phyloP scores from a whole-genome alignment of 2,113 vertebrate genomes.

The Callipepla californica region DNA sequence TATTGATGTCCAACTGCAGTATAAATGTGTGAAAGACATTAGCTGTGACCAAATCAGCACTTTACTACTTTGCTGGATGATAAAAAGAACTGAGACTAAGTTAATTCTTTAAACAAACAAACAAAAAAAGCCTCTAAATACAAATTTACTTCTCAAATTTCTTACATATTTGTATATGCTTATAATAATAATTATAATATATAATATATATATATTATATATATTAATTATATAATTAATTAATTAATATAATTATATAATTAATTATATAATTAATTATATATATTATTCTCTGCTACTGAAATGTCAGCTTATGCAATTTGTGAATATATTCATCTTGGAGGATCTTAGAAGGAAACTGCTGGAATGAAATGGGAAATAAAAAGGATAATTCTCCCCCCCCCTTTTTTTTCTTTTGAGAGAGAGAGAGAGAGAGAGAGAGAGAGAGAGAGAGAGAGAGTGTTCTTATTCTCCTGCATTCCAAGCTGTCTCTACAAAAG shows the following conservation, averaged over 20 bases:
- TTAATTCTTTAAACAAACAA: not conserved
- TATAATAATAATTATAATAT: too few relatives aligned
- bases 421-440: not conserved
- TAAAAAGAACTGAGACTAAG: constrained; percentile 29
- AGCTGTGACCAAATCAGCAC: constrained; percentile 60
- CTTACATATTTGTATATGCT: too few relatives aligned
- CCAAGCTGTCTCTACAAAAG: constrained; percentile 83
- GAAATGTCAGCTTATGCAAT: constrained; percentile 44
- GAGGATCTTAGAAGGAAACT: too few relatives aligned
- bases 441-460: not conserved
- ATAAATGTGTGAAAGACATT: constrained; percentile 22
- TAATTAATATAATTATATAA: too few relatives aligned
- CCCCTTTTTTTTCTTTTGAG: not conserved
- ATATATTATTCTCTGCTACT: constrained; percentile 18
- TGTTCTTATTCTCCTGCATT: constrained; percentile 73
- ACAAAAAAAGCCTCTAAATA: not conserved
- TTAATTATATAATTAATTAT: too few relatives aligned
- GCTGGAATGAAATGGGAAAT: not conserved
- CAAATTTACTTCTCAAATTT: constrained; percentile 38
- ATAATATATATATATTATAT: too few relatives aligned
- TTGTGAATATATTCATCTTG: not conserved
- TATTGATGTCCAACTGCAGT: constrained; percentile 15
- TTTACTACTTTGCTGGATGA: constrained; percentile 34
- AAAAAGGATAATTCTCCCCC: not conserved
- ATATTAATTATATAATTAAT: too few relatives aligned